Conservation (phyloP, 2,113 vertebrate genomes). For the Pedionomus torquatus region DNA sequence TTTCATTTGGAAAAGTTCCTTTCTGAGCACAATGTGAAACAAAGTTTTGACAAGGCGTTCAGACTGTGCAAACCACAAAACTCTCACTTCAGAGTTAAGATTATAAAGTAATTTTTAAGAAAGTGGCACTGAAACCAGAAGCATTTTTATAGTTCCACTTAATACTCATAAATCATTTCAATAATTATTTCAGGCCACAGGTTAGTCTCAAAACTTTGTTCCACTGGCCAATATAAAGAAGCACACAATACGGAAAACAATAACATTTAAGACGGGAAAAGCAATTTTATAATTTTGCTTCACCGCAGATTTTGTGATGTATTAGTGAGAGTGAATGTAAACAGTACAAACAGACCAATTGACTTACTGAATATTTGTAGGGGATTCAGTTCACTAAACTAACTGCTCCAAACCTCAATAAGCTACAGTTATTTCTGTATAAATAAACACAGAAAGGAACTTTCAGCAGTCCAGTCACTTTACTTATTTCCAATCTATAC, state of each 20-base stretch:
- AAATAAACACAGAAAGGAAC: neutral
- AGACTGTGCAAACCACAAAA: neutral
- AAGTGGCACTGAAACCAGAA: neutral
- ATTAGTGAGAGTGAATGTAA: neutral
- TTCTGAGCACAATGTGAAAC: neutral
- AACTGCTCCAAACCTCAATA: neutral
- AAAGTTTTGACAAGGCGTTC: neutral
- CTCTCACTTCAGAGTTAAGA: neutral
- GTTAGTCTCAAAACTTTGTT: neutral
- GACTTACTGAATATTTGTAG: neutral
- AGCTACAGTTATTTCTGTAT: neutral
- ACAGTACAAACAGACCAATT: neutral
- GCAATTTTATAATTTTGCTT: neutral
- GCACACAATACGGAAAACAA: rapidly evolving
- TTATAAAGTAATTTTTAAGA: neutral
- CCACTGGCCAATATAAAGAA: neutral
- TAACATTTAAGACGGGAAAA: neutral
- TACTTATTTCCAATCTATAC: neutral
- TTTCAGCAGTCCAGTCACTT: neutral
- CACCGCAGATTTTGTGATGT: neutral
- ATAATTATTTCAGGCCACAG: neutral
- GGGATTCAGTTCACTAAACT: neutral
- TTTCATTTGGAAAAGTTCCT: neutral
- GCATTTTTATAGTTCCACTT: neutral
- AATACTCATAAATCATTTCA: neutral